Evolutionary conservation across 2,797 vertebrate species (phyloP).

Genomic region (Chrysocyon brachyurus): DNA sequence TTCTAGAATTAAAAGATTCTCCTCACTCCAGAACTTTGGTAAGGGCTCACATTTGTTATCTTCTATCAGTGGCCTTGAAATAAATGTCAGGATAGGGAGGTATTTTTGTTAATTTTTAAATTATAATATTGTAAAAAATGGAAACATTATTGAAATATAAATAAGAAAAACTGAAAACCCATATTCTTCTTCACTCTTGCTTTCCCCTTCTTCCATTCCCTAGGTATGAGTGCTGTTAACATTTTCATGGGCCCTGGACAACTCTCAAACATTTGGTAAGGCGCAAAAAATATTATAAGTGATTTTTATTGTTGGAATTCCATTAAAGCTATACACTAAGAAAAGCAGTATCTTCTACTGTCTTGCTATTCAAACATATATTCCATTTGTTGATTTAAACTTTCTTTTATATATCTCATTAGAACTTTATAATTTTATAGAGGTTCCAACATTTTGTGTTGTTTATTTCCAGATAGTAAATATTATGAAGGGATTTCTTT

Average conservation of each 20-base stretch:
- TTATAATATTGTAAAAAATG: background rate
- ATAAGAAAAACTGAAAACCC: conserved; percentile 11
- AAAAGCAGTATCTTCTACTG: background rate
- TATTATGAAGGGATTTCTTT: conserved; percentile 17
- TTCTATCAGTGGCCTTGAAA: background rate
- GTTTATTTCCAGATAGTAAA: background rate
- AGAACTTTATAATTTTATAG: background rate
- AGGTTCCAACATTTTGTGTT: background rate
- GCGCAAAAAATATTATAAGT: background rate
- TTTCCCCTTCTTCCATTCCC: background rate
- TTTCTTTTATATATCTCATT: conserved; percentile 28
- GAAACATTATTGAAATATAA: background rate
- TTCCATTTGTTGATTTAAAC: background rate
- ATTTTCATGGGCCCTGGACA: background rate
- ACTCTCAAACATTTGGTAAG: background rate
- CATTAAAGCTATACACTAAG: background rate
- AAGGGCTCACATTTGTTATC: background rate
- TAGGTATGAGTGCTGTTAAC: background rate
- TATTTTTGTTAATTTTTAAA: background rate
- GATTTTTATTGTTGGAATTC: background rate
- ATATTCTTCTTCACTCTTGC: background rate
- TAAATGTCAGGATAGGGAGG: background rate
- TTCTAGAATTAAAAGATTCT: background rate
- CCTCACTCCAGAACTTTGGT: background rate
- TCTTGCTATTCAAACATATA: conserved; percentile 22